phyloP scores from a whole-genome alignment of 1,140 invertebrate species.

The Zaprionus ghesquierei region DNA sequence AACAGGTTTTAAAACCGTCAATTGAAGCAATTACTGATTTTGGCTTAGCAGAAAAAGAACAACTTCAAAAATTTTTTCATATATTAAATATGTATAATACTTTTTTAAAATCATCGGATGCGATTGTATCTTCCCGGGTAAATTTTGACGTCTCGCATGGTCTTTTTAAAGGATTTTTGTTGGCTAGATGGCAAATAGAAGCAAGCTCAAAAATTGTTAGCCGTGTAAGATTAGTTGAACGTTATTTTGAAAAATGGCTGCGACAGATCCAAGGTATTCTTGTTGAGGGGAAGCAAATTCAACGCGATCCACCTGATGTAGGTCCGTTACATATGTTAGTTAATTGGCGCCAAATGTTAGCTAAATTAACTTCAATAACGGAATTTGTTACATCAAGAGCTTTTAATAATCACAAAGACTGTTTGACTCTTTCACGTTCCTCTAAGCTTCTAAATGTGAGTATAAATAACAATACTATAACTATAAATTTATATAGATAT shows the following conservation, averaged over 20 bases:
- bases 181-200: slow-evolving; percentile 70
- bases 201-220: slow-evolving; percentile 57
- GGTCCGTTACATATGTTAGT: slow-evolving; percentile 91
- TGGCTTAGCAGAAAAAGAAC: slow-evolving; percentile 84
- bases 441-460: slow-evolving; percentile 88
- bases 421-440: slow-evolving; percentile 87
- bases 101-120: slow-evolving; percentile 78
- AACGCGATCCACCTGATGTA: slow-evolving; percentile 90
- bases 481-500: background rate
- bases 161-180: slow-evolving; percentile 64
- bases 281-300: slow-evolving; percentile 86
- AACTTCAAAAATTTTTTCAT: slow-evolving; percentile 84
- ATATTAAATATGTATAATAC: slow-evolving; percentile 84
- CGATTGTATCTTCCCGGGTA: slow-evolving; percentile 47
- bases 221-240: slow-evolving; percentile 56
- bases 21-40: slow-evolving; percentile 83
- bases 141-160: slow-evolving; percentile 59
- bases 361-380: slow-evolving; percentile 90
- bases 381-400: slow-evolving; percentile 89
- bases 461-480: background rate
- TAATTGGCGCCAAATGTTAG: slow-evolving; percentile 91
- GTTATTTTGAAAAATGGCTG: slow-evolving; percentile 64
- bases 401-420: slow-evolving; percentile 86
- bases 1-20: slow-evolving; percentile 82
- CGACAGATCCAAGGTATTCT: slow-evolving; percentile 79